These are phyloP conservation scores for Megalops atlanticus DNA, from an alignment of 2,113 vertebrate species.

Conservation along the genomic window DNA sequence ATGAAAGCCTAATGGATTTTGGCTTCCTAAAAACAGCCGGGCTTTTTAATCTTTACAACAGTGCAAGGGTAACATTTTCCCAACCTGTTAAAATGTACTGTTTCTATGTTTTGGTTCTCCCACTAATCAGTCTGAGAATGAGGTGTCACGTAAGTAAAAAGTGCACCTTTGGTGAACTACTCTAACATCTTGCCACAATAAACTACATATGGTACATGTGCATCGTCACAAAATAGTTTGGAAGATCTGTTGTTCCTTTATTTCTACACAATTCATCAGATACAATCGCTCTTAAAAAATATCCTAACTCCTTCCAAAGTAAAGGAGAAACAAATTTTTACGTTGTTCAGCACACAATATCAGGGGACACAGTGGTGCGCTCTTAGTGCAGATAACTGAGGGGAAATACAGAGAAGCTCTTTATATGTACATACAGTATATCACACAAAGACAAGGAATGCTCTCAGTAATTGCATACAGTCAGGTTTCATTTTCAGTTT, in stretches of 20 bases:
- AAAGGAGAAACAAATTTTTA: background rate
- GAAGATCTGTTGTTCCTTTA: background rate
- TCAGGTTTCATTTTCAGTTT: conserved; percentile 1
- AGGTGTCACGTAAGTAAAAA: background rate
- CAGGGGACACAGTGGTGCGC: background rate
- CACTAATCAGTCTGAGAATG: background rate
- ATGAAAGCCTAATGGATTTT: background rate
- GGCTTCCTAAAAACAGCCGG: background rate
- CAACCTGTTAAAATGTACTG: background rate
- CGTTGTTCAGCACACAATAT: background rate
- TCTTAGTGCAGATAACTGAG: background rate
- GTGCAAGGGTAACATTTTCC: background rate
- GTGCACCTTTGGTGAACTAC: conserved; percentile 6
- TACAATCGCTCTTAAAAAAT: background rate
- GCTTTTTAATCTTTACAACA: conserved; percentile 4
- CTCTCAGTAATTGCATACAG: conserved; percentile 5
- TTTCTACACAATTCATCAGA: background rate
- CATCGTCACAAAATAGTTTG: conserved; percentile 9
- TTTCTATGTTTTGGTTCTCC: background rate
- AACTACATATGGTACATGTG: conserved; percentile 8
- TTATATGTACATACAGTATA: conserved; percentile 17
- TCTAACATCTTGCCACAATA: background rate
- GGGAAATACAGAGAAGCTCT: conserved; percentile 6
- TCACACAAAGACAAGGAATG: conserved; percentile 5
- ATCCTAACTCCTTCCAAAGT: background rate